A percentile compares a stretch with the other conserved stretches of the same genome.
phyloP scores from a whole-genome alignment of 2,113 vertebrate genomes.

The Tragelaphus buxtoni region DNA sequence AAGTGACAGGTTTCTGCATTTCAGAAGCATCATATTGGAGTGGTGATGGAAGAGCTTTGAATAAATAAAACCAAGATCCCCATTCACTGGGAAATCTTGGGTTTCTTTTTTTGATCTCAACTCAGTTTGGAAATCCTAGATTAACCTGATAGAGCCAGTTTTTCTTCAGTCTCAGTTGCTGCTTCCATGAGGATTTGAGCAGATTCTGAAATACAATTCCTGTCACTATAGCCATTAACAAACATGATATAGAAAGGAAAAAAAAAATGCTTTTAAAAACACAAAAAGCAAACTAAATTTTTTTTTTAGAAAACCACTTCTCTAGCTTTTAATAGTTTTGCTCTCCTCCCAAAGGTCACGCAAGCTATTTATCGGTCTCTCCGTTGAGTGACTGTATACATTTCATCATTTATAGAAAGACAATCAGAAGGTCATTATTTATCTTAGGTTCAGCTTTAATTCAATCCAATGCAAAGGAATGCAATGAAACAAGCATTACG shows the following conservation, averaged over 20 bases:
- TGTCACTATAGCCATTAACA: neutral
- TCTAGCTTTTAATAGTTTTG: neutral
- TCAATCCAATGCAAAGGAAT: conserved; percentile 78
- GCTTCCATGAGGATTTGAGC: conserved; percentile 40
- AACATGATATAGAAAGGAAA: neutral
- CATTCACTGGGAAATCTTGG: conserved; percentile 63
- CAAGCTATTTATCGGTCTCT: conserved; percentile 68
- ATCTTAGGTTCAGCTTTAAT: conserved; percentile 84
- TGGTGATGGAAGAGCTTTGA: conserved; percentile 69
- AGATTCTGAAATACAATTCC: conserved; percentile 9
- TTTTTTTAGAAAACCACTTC: neutral
- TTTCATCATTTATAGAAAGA: conserved; percentile 91
- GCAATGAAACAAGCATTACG: neutral
- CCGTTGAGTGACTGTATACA: conserved; percentile 80
- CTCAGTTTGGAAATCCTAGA: conserved; percentile 68
- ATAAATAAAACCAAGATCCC: conserved; percentile 67
- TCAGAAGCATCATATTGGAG: conserved; percentile 75
- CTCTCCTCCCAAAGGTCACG: conserved; percentile 39
- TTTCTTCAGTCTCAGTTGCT: conserved; percentile 52
- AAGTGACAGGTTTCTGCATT: conserved; percentile 81
- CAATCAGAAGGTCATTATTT: conserved; percentile 90
- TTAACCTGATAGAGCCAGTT: conserved; percentile 69
- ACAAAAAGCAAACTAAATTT: neutral
- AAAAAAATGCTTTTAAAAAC: neutral
- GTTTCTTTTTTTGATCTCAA: conserved; percentile 74